Evolutionary conservation across 2,113 vertebrate species (phyloP).

Genomic region (human): GRCh38 chr7:124805501-124806000

Average conservation of each 20-base stretch:
- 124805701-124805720: not conserved
- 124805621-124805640: not conserved
- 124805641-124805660: not conserved
- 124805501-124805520: not conserved
- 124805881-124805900: too few species aligned
- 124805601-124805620: not conserved
- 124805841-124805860: not conserved
- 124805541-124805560: conserved; percentile 24
- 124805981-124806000: not conserved
- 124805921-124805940: too few species aligned
- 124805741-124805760: not conserved
- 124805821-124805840: not conserved
- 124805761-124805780: conserved; percentile 8
- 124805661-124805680: not conserved
- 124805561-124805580: conserved; percentile 11
- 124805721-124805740: not conserved
- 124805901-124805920: too few species aligned
- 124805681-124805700: not conserved
- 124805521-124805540: conserved; percentile 25
- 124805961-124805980: not conserved
- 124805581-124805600: conserved; percentile 20
- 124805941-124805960: not conserved
- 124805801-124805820: not conserved
- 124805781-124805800: not conserved
- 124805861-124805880: not conserved